Base-by-base conservation (phyloP, 1,140 invertebrate species). In the Batillaria attramentaria region DNA sequence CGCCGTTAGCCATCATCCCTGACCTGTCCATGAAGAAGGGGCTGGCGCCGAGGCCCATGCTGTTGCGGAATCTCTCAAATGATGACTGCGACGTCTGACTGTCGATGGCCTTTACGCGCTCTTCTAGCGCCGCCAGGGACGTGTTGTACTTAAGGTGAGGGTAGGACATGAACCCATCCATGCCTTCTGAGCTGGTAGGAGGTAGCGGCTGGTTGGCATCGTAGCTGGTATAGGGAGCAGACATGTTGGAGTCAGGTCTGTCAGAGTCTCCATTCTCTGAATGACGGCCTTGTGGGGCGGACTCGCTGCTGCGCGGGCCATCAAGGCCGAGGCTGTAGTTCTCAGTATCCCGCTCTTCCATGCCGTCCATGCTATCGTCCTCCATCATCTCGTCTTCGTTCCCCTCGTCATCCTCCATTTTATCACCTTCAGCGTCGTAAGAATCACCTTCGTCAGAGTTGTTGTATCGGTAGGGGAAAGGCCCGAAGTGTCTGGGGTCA, bases 91-190 rank as follows among this genome's bases (percentile, higher is more conserved):
- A 76, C 81, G 85, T 83, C 4, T 86, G 84, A 33, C 87, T 87
- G 68, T 88, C 89, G 60, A 92, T 91, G 8, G 88, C 89, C 77
- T 91, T 88, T 0, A 92, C 91, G 91, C 95, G 94, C 87, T 95
- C 94, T 85, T 95, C 94, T 10, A 95, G 92, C 66, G 95, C 95
- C 74, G 95, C 94, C 77, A 96, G 92, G 41, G 95, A 95, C 0
- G 94, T 94, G 3, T 94, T 94, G 89, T 73, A 75, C 37, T 77
- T 75, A 72, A 39, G 80, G 74, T 78, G 81, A 50, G 69, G 73
- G 78, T 20, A 72, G 60, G 66, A 72, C 50, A 41, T 75, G 81
- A 50, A 62, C 54, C 33, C 75, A 73, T 43, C 79, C 46, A 31
- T 72, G 41, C 20, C 54, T 35, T 18, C 42, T 1, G 70, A 35